Conservation (phyloP, 2,113 vertebrate genomes). For the Cichladusa arquata region DNA sequence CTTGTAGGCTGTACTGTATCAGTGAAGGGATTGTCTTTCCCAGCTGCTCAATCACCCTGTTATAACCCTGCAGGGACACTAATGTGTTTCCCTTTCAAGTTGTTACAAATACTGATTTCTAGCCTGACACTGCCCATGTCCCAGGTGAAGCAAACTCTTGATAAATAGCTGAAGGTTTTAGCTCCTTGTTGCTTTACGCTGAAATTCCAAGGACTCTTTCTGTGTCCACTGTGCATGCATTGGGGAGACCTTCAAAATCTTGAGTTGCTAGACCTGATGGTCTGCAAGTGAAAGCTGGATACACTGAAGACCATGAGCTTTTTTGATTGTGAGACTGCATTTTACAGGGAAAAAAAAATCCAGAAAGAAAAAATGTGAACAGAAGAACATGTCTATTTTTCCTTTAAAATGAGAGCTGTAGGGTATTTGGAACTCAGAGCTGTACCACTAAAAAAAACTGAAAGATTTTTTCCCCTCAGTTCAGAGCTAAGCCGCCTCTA, state of each 20-base stretch:
- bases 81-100: constrained; percentile 54
- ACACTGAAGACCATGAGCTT: neutral
- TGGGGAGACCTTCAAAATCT: constrained; percentile 38
- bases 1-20: constrained; percentile 22
- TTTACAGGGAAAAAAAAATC: constrained; percentile 19
- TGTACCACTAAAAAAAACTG: constrained; percentile 37
- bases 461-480: neutral
- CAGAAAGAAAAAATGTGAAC: neutral
- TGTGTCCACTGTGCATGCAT: constrained; percentile 7
- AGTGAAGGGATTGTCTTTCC: constrained; percentile 6
- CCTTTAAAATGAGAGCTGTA: constrained; percentile 25
- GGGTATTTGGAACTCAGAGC: constrained; percentile 38
- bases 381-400: neutral
- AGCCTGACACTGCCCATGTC: neutral
- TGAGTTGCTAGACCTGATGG: constrained; percentile 60
- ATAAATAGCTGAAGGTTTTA: constrained; percentile 24
- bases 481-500: constrained; percentile 58
- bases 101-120: constrained; percentile 36
- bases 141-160: neutral
- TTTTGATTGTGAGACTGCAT: constrained; percentile 17
- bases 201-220: constrained; percentile 12
- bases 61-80: constrained; percentile 54
- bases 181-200: constrained; percentile 15
- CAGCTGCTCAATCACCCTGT: neutral
- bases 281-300: constrained; percentile 41